A percentile compares a stretch with the other conserved stretches of the same genome.
These are phyloP conservation scores for Margarornis squamiger DNA, from an alignment of 2,797 vertebrate genomes.

Conservation along the genomic window DNA sequence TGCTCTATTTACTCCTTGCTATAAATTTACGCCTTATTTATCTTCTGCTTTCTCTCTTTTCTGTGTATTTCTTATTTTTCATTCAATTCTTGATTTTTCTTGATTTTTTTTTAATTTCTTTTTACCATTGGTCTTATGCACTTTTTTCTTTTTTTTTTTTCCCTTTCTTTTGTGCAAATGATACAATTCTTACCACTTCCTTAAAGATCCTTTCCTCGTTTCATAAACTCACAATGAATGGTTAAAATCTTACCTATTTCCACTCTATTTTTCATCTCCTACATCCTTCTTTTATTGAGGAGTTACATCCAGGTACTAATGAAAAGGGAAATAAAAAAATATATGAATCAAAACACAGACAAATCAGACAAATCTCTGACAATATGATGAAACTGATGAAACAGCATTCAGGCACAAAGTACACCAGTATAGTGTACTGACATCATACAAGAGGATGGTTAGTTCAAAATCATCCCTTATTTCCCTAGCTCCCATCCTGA, in stretches of 20 bases:
- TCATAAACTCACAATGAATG: neutral
- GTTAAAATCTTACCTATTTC: neutral
- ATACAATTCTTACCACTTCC: neutral
- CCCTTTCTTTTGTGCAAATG: neutral
- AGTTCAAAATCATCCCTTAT: neutral
- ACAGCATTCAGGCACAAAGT: neutral
- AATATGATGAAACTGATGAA: neutral
- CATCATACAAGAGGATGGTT: neutral
- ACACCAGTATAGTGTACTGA: fast-evolving
- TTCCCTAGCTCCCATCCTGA: neutral
- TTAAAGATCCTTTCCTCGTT: neutral
- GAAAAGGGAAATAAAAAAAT: too few species aligned
- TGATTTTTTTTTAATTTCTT: neutral
- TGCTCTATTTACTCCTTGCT: neutral
- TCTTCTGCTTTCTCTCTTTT: neutral
- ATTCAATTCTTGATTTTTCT: neutral
- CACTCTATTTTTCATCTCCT: neutral
- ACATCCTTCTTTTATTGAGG: neutral
- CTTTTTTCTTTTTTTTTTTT: fast-evolving
- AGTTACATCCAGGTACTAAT: neutral
- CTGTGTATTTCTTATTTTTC: neutral
- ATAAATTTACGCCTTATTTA: neutral
- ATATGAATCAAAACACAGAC: neutral
- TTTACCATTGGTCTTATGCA: neutral
- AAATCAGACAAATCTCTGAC: neutral